Base-by-base conservation (phyloP, 2,113 vertebrate species). In the Smithornis capensis region DNA sequence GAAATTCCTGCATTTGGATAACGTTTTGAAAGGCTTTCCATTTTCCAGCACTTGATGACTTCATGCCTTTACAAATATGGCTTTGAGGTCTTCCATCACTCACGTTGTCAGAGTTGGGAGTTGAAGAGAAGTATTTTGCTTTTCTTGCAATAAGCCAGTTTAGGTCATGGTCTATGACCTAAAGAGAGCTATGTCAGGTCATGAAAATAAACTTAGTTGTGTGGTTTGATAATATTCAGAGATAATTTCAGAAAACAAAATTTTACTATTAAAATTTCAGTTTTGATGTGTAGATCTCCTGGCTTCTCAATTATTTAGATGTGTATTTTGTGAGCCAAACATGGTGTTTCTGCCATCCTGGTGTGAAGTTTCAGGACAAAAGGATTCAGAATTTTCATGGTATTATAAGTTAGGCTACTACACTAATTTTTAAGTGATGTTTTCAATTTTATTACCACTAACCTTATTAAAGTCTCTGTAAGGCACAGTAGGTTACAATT, bases 51-150 rank as follows among this genome's bases (percentile, higher is more conserved):
- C 35, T 92, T 91, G 67, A 67, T 71, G 77, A 87, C 69, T 89
- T 93, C 44, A 75, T 89, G 73, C 59, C 50, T 90, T 95, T 90
- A 70, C 65, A 96, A 94, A 90, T 76, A 82, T 76, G 28, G 31
- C 62, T 49, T 57, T 87, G 53, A 83, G 50, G 44, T 92, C 78
- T 7, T 93, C 76, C 71, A 44, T 94, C 64, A 25, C 83, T 88
- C 7, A 2, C 88, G n/a, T 42, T 67, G 57, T 91, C 70, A 50
- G 52, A 56, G 55, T 11, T 92, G 50, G 56, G 67, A 96, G 64
- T 74, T 90, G 79, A 77, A 74, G 60, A 89, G 63, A 85, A 92
- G 31, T 89, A 45, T 93, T 92, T 87, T 92, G 59, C 78, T 73
- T 90, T 94, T 92, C 47, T 75, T 91, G 28, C 19, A 85, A 4